These are phyloP conservation scores for Mohoua ochrocephala DNA, from an alignment of 2,113 vertebrate species.

Conservation along the genomic window DNA sequence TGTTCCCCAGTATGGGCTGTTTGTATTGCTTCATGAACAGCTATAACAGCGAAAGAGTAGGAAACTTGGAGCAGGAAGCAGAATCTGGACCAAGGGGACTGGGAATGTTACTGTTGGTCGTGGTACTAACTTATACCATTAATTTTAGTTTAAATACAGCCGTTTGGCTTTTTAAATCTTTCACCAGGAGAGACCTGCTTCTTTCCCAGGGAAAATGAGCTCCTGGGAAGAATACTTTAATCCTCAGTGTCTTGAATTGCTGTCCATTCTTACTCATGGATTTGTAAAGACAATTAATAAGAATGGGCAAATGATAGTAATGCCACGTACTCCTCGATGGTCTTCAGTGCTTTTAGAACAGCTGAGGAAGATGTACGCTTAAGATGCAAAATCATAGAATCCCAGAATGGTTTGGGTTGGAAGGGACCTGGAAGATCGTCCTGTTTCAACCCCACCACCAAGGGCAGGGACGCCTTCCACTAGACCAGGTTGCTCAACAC, in stretches of 20 bases:
- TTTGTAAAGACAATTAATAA: not conserved
- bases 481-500: not conserved
- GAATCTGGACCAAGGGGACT: not conserved
- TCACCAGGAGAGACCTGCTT: not conserved
- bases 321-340: not conserved
- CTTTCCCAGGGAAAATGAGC: not conserved
- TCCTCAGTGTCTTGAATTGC: not conserved
- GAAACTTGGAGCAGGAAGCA: not conserved
- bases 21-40: rapidly evolving
- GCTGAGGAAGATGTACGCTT: not conserved
- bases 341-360: not conserved
- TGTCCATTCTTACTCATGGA: not conserved
- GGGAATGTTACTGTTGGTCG: not conserved
- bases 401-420: not conserved
- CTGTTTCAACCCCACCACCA: not conserved
- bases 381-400: not conserved
- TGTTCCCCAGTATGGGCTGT: not conserved
- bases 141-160: not conserved
- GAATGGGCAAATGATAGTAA: not conserved
- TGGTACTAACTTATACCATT: not conserved
- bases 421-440: not conserved
- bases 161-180: not conserved
- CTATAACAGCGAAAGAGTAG: not conserved
- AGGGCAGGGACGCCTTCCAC: not conserved
- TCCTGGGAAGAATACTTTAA: not conserved